Conservation (phyloP, 2,113 vertebrate species). For the Callopanchax toddi region DNA sequence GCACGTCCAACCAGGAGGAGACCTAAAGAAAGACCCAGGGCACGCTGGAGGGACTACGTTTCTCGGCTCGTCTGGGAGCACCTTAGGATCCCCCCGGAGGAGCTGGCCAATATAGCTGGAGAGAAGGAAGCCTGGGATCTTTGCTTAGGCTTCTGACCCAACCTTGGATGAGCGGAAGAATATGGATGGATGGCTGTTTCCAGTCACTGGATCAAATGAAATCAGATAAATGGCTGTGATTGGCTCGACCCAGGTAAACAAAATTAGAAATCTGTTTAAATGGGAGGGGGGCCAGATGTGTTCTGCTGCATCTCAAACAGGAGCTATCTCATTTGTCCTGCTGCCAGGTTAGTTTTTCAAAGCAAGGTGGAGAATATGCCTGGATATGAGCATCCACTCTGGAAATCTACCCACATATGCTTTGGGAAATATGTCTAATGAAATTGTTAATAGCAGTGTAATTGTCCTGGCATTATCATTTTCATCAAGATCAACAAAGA, state of each 20-base stretch:
- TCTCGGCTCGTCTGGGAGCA: too few species aligned
- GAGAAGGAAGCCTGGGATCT: too few species aligned
- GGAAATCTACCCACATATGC: constrained; percentile 25
- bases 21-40: too few species aligned
- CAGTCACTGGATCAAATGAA: neutral
- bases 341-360: neutral
- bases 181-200: too few species aligned
- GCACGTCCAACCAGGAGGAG: too few species aligned
- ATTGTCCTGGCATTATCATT: constrained; percentile 43
- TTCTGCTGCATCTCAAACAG: neutral
- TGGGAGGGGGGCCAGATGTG: neutral
- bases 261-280: neutral
- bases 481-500: constrained; percentile 15
- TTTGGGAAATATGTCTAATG: constrained; percentile 40
- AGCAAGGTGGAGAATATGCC: neutral
- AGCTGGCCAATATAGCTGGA: too few species aligned
- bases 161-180: too few species aligned
- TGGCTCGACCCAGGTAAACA: neutral
- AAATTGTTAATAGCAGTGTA: constrained; percentile 33
- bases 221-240: neutral
- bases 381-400: neutral
- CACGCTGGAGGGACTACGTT: too few species aligned
- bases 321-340: neutral
- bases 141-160: too few species aligned
- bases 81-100: too few species aligned